These are phyloP conservation scores for Lemur catta DNA, from an alignment of 2,797 vertebrate genomes.

Conservation along the genomic window DNA sequence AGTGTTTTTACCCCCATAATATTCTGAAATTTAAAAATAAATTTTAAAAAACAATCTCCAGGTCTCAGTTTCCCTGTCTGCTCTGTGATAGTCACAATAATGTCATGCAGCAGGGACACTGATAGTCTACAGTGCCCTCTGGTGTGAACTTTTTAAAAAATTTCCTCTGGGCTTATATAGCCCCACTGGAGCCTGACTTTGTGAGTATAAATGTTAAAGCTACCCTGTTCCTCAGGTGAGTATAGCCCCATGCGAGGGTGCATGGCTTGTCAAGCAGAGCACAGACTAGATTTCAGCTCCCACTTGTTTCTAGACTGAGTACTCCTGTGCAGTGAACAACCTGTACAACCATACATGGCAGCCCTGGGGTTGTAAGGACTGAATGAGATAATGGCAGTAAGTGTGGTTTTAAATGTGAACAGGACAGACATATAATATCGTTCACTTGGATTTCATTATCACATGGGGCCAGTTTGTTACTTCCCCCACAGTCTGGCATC, in stretches of 20 bases:
- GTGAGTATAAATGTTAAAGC: not conserved
- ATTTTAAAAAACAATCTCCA: not conserved
- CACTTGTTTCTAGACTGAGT: not conserved
- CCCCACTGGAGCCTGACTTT: not conserved
- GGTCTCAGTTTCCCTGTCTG: not conserved
- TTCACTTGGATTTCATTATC: not conserved
- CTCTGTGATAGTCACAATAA: not conserved
- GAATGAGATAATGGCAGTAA: not conserved
- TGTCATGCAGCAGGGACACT: not conserved
- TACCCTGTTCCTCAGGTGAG: not conserved
- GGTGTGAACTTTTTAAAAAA: not conserved
- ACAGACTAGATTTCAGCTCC: not conserved
- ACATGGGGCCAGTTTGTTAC: not conserved
- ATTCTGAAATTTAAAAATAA: no score
- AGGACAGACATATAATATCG: no score
- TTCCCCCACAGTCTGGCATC: not conserved
- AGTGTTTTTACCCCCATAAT: no score
- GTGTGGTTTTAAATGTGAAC: not conserved
- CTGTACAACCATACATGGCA: not conserved
- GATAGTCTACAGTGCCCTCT: conserved; percentile 37
- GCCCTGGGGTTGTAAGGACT: not conserved
- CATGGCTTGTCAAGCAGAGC: not conserved
- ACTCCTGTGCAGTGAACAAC: not conserved
- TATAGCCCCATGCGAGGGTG: not conserved
- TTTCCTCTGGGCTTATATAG: not conserved